Evolutionary conservation across 2,113 vertebrate genomes (phyloP).

Genomic region (Indri indri): DNA sequence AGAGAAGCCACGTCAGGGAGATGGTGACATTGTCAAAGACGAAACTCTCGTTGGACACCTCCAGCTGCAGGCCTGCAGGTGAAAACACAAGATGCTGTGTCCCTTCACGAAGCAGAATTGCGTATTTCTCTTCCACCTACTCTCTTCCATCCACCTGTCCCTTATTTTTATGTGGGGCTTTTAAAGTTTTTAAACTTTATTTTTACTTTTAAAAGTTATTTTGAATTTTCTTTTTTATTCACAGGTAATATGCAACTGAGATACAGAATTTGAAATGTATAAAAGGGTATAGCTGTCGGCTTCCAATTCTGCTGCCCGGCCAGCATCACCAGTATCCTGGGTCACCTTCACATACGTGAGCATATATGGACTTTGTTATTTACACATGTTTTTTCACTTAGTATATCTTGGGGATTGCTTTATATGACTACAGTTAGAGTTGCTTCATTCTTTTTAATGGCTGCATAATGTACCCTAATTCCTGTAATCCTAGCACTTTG

Average conservation of each 20-base stretch:
- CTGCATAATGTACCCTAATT: neutral
- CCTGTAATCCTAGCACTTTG: no score
- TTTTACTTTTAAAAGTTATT: conserved; percentile 22
- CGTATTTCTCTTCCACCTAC: neutral
- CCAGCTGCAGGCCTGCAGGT: conserved; percentile 90
- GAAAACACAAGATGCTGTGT: neutral
- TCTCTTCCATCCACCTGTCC: neutral
- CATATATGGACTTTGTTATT: neutral
- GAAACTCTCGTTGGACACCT: conserved; percentile 82
- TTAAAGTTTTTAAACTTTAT: neutral
- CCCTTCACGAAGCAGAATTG: neutral
- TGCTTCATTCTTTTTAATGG: neutral
- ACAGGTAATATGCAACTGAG: neutral
- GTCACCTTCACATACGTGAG: neutral
- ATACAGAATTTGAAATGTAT: neutral
- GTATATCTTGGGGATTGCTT: neutral
- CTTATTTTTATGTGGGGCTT: neutral
- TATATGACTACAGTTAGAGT: neutral
- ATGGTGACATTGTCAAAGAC: conserved; percentile 89
- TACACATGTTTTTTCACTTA: neutral
- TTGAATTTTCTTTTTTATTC: conserved; percentile 8
- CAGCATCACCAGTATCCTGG: neutral
- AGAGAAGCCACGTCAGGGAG: conserved; percentile 92
- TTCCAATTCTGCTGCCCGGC: neutral
- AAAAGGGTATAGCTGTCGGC: neutral